Evolutionary conservation across 2,113 vertebrate genomes (phyloP).

Genomic region (Nibea coibor): DNA sequence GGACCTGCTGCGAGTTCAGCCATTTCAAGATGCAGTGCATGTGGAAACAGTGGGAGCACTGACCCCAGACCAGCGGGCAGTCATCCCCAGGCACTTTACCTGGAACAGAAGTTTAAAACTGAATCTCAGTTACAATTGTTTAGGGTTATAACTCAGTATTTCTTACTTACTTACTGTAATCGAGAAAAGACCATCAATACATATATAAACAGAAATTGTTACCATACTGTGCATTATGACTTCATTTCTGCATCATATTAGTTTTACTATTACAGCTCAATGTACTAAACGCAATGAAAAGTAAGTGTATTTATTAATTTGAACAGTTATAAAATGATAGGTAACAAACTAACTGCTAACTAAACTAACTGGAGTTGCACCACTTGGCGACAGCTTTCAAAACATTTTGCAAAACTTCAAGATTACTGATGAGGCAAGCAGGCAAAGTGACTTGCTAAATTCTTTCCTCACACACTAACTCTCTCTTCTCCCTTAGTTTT

Average conservation of each 20-base stretch:
- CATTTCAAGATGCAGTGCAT: constrained; percentile 99
- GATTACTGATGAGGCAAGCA: background rate
- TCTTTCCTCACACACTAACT: background rate
- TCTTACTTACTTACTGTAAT: background rate
- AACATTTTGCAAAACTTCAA: background rate
- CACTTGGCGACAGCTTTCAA: background rate
- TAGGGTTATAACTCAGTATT: background rate
- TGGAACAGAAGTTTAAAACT: constrained; percentile 66
- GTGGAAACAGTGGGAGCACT: constrained; percentile 98
- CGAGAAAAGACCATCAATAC: background rate
- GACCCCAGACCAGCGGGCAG: constrained; percentile 97
- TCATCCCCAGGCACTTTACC: constrained; percentile 97
- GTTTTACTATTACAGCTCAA: background rate
- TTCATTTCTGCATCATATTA: background rate
- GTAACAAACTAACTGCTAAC: background rate
- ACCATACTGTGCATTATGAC: too few species aligned
- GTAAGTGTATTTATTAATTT: background rate
- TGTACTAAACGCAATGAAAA: background rate
- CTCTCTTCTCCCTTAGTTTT: background rate
- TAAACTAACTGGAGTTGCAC: background rate
- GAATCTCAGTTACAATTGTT: background rate
- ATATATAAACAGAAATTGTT: background rate
- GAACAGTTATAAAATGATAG: background rate
- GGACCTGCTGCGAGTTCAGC: constrained; percentile 97
- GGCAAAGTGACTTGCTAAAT: background rate